Evolutionary conservation across 1,140 invertebrate species (phyloP).

Genomic region (Watersipora subatra): DNA sequence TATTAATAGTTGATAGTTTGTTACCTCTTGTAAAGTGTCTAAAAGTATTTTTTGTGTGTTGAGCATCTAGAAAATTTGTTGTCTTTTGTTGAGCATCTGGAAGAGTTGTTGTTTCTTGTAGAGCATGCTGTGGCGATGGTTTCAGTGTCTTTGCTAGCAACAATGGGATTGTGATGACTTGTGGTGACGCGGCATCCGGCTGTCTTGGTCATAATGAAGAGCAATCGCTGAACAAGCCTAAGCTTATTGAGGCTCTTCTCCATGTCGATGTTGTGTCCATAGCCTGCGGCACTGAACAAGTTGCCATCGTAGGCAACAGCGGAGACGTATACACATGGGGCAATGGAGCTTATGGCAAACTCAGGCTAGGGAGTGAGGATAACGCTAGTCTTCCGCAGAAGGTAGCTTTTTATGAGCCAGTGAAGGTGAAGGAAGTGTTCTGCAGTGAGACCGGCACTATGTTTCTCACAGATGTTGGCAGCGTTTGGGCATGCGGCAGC

Average conservation of each 20-base stretch:
- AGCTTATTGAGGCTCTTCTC: slow-evolving; percentile 47
- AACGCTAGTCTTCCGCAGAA: slow-evolving; percentile 27
- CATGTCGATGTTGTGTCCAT: slow-evolving; percentile 51
- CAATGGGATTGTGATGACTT: slow-evolving; percentile 56
- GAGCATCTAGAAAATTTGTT: not conserved
- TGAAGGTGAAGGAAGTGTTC: slow-evolving; percentile 44
- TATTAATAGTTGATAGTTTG: not conserved
- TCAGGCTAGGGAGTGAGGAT: slow-evolving; percentile 52
- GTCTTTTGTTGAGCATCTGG: not conserved
- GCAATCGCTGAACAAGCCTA: slow-evolving; percentile 47
- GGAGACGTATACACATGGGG: slow-evolving; percentile 59
- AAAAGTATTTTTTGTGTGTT: not conserved
- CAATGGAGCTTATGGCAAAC: slow-evolving; percentile 48
- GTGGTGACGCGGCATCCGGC: slow-evolving; percentile 52
- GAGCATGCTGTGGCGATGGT: slow-evolving; percentile 37
- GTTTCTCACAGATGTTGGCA: slow-evolving; percentile 52
- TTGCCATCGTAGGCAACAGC: slow-evolving; percentile 49
- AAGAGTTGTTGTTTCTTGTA: slow-evolving; percentile 10
- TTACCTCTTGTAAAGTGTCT: not conserved
- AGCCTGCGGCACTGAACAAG: slow-evolving; percentile 53
- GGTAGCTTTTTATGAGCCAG: slow-evolving; percentile 23
- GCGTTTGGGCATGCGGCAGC: slow-evolving; percentile 52
- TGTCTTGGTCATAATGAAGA: slow-evolving; percentile 57
- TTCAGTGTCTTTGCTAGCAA: slow-evolving; percentile 55
- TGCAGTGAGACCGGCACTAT: slow-evolving; percentile 54